phyloP scores from a whole-genome alignment of 2,888 invertebrate species.

The Danaus chrysippus region DNA sequence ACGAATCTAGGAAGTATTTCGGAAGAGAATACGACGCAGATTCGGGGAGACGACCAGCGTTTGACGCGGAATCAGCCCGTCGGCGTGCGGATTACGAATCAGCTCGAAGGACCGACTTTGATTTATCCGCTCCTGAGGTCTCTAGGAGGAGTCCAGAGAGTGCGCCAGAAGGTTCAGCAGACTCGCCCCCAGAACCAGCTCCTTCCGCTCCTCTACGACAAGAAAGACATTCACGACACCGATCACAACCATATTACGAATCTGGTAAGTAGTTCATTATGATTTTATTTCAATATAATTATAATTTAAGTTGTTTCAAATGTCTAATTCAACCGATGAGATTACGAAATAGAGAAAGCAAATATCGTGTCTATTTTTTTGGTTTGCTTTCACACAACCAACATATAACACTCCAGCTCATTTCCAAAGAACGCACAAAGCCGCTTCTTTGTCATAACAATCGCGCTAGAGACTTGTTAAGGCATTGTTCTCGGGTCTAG shows the following conservation, averaged over 20 bases:
- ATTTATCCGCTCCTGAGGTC: conserved; percentile 65
- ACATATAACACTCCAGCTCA: conserved; percentile 45
- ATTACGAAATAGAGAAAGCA: neutral
- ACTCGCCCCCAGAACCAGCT: conserved; percentile 74
- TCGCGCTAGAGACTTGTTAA: conserved; percentile 56
- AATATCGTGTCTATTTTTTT: conserved; percentile 1
- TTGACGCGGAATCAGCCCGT: conserved; percentile 67
- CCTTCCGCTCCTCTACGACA: conserved; percentile 68
- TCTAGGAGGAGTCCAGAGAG: conserved; percentile 69
- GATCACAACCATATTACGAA: conserved; percentile 72
- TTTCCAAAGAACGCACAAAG: conserved; percentile 57
- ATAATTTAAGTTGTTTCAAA: neutral
- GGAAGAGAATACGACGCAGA: conserved; percentile 64
- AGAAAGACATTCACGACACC: conserved; percentile 61
- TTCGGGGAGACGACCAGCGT: conserved; percentile 62
- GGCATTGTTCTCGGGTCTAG: conserved; percentile 54
- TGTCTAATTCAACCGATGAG: neutral
- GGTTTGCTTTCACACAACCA: conserved; percentile 14
- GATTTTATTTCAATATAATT: neutral
- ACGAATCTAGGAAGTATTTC: conserved; percentile 54
- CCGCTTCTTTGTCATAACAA: conserved; percentile 57
- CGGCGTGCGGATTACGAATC: conserved; percentile 73
- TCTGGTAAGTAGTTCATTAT: conserved; percentile 53
- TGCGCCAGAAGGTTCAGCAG: conserved; percentile 68
- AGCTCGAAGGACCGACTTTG: conserved; percentile 70